Percentiles rank a stretch among this genome's conserved stretches.
phyloP scores from a whole-genome alignment of 1,140 invertebrate species.

The Acyrthosiphon pisum region DNA sequence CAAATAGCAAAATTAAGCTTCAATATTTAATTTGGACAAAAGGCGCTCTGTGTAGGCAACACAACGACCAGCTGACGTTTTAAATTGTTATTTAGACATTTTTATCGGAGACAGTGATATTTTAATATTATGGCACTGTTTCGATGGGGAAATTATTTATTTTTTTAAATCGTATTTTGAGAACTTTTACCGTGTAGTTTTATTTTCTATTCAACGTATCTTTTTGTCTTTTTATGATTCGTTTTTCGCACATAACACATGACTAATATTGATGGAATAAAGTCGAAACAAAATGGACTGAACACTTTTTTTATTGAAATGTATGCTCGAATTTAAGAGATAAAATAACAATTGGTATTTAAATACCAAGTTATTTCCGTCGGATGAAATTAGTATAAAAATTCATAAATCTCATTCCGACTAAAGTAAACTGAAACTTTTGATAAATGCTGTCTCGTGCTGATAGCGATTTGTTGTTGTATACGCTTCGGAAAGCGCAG shows the following conservation, averaged over 20 bases:
- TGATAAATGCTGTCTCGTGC: background rate
- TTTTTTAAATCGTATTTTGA: background rate
- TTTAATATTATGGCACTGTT: background rate
- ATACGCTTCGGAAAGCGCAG: background rate
- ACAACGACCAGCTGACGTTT: background rate
- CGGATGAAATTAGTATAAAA: background rate
- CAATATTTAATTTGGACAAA: background rate
- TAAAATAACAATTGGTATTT: background rate
- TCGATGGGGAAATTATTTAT: background rate
- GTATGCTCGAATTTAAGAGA: background rate
- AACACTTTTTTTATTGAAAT: background rate
- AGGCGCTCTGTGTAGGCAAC: background rate
- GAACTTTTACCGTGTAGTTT: background rate
- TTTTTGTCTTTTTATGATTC: background rate
- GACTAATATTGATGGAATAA: background rate
- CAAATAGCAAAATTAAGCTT: background rate
- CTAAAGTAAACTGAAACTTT: background rate
- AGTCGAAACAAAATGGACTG: background rate
- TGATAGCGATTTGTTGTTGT: background rate
- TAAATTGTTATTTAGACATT: background rate
- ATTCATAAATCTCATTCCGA: background rate
- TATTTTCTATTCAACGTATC: background rate
- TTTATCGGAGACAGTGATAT: background rate
- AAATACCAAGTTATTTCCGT: background rate
- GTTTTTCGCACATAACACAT: background rate